Evolutionary conservation across 2,797 vertebrate species (phyloP).

Genomic region (Serranus cabrilla): DNA sequence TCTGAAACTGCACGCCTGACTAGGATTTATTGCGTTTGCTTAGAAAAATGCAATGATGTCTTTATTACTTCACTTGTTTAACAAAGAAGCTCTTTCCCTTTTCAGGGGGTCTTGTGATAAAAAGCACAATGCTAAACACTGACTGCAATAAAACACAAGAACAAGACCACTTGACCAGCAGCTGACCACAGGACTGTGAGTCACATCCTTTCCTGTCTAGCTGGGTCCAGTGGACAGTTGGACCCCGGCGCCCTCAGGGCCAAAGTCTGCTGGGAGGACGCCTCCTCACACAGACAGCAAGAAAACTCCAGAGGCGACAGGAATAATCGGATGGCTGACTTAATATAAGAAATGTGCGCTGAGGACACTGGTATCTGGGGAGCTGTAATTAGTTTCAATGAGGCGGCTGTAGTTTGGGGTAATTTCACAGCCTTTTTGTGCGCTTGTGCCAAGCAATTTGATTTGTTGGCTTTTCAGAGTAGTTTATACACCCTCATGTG

Average conservation of each 20-base stretch:
- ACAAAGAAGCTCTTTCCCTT: slow-evolving; percentile 21
- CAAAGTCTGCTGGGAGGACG: slow-evolving; percentile 34
- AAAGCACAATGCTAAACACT: slow-evolving; percentile 22
- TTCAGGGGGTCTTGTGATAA: slow-evolving; percentile 45
- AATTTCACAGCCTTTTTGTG: slow-evolving; percentile 34
- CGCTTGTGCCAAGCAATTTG: slow-evolving; percentile 27
- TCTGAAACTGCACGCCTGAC: slow-evolving; percentile 27
- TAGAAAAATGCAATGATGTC: slow-evolving; percentile 33
- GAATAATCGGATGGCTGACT: slow-evolving; percentile 45
- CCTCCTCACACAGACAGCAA: slow-evolving; percentile 32
- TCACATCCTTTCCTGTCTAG: slow-evolving; percentile 36
- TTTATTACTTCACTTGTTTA: slow-evolving; percentile 33
- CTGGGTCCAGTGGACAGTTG: slow-evolving; percentile 28
- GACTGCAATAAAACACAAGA: slow-evolving; percentile 32
- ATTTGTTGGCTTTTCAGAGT: slow-evolving; percentile 48
- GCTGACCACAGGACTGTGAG: slow-evolving; percentile 50
- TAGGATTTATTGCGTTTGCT: slow-evolving; percentile 38
- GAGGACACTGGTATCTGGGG: slow-evolving; percentile 34
- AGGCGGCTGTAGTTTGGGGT: slow-evolving; percentile 44
- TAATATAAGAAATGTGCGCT: slow-evolving; percentile 39
- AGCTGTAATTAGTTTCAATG: slow-evolving; percentile 54
- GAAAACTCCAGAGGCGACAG: slow-evolving; percentile 44
- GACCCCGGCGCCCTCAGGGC: slow-evolving; percentile 23
- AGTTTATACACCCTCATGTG: slow-evolving; percentile 33
- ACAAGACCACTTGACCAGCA: slow-evolving; percentile 44